Conservation (phyloP, 1,140 invertebrate genomes). For the Myzus persicae region DNA sequence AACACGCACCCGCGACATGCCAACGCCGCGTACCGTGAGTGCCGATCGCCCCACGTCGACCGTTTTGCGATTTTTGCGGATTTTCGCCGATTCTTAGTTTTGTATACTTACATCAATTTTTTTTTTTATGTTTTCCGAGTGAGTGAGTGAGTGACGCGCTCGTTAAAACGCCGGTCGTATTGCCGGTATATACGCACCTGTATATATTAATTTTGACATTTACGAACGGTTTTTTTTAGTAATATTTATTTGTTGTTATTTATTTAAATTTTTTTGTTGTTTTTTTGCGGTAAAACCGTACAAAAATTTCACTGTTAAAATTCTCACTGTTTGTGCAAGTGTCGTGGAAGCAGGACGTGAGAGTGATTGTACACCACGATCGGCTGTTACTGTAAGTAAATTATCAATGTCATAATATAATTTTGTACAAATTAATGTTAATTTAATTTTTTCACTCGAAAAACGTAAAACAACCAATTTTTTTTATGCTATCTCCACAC, state of each 20-base stretch:
- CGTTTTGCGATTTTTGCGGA: not conserved
- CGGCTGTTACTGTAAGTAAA: conserved; percentile 47
- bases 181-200: conserved; percentile 10
- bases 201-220: conserved; percentile 45
- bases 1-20: conserved; percentile 17
- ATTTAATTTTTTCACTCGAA: not conserved
- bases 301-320: conserved; percentile 32
- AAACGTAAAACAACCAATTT: not conserved
- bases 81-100: conserved; percentile 33
- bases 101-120: not conserved
- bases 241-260: conserved; percentile 28
- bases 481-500: not conserved
- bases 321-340: conserved; percentile 50
- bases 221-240: conserved; percentile 1
- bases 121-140: not conserved
- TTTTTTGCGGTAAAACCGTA: conserved; percentile 33
- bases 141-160: conserved; percentile 22
- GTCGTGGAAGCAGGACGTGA: conserved; percentile 46
- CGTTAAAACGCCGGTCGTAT: not conserved
- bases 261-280: conserved; percentile 31
- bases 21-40: conserved; percentile 1
- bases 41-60: not conserved
- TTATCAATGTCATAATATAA: not conserved
- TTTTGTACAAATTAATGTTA: not conserved
- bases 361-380: conserved; percentile 11